Base-by-base conservation (phyloP, 2,888 invertebrate genomes). In the Biston betularia region DNA sequence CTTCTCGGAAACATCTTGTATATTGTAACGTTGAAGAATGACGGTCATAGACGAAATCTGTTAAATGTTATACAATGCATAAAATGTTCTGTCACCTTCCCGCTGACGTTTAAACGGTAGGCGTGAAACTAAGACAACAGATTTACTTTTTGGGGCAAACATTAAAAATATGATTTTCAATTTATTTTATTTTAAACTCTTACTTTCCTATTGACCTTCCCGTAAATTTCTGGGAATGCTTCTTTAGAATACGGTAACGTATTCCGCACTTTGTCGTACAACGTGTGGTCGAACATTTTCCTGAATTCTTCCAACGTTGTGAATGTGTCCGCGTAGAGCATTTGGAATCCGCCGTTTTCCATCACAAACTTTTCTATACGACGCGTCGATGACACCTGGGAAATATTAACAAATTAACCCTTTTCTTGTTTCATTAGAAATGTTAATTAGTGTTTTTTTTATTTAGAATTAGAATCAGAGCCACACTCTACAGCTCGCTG, bases 241-340 rank as follows among this genome's bases (percentile, higher is more conserved):
- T 95, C 93, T 72, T 94, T 89, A 85, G 97, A 97, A 57, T 95
- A 79, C 0, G 86, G 84, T 14, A 96, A 88, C 12, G 91, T 81
- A 0, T 91, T 84, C 70, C 97, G 87, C 75, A 97, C 89, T 79
- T 89, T 92, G 75, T 97, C 96, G 77, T 98, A 97, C 11, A 97
- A 89, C 0, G 90, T 89, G 84, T 97, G 97, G 84, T 97, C 96
- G 85, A 97, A 97, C 97, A 97, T 97, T 56, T 89, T 80, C 8
- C 96, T 88, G 86, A 97, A 98, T 87, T 98, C 97, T 9, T 96
- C 95, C 33, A 89, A 84, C 0, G 96, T 96, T 75, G 96, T 95
- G 87, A 96, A 97, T 0, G 97, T 97, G 81, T 97, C 97, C 0
- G 97, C 97, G 84, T 97, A 97, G 44, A 97, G 88, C 97, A 97